Conservation (phyloP, 2,797 vertebrate species). For the Catamblyrhynchus diadema region DNA sequence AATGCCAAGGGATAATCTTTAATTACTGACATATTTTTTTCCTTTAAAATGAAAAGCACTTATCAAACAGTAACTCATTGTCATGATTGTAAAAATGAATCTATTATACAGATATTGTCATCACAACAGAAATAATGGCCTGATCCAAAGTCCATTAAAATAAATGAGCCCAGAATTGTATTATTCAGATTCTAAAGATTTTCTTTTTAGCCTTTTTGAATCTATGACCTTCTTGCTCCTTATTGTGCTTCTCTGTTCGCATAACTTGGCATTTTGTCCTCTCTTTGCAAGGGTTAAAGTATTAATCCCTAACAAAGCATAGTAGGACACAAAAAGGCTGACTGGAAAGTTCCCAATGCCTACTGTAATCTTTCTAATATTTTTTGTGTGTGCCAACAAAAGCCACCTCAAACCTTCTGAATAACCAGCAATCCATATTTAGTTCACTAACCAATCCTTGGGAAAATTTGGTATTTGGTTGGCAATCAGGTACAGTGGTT, state of each 20-base stretch:
- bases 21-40: conserved; percentile 30
- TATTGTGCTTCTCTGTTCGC: not conserved
- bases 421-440: not conserved
- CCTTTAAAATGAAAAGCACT: conserved; percentile 28
- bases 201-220: not conserved
- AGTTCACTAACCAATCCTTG: not conserved
- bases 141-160: conserved; percentile 1
- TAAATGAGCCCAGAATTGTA: not conserved
- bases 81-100: conserved; percentile 10
- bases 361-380: not conserved
- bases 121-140: conserved; percentile 14
- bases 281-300: not conserved
- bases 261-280: not conserved
- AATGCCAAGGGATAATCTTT: conserved; percentile 18
- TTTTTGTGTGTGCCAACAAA: not conserved
- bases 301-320: not conserved
- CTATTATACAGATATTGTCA: not conserved
- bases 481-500: not conserved
- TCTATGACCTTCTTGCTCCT: not conserved
- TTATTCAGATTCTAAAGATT: conserved; percentile 6
- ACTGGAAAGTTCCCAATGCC: not conserved
- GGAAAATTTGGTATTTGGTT: not conserved
- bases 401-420: not conserved
- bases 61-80: conserved; percentile 25
- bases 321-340: not conserved